Evolutionary conservation across 2,113 vertebrate species (phyloP).

Genomic region (Ciconia stormi): DNA sequence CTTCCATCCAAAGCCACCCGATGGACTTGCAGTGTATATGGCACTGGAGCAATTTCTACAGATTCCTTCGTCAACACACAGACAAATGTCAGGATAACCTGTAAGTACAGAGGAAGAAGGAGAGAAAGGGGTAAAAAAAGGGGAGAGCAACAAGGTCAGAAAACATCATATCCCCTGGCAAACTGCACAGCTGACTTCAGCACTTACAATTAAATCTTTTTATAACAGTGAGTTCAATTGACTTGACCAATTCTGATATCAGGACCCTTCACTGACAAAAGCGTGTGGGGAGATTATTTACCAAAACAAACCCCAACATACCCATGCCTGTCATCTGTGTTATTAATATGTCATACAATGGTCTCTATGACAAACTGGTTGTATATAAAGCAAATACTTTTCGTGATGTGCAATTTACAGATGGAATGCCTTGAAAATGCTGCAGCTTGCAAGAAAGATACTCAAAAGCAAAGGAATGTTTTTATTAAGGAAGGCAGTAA

Average conservation of each 20-base stretch:
- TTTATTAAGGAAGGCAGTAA: not conserved
- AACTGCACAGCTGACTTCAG: not conserved
- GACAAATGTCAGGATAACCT: slow-evolving; percentile 46
- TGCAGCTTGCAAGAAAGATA: not conserved
- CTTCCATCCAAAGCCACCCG: not conserved
- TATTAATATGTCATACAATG: not conserved
- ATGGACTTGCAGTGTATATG: not conserved
- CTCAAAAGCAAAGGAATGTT: not conserved
- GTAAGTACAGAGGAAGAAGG: not conserved
- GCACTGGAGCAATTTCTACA: not conserved
- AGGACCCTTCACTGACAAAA: not conserved
- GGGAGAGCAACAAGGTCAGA: not conserved
- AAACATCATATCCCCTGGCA: not conserved
- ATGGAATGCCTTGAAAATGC: not conserved
- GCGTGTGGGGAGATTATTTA: not conserved
- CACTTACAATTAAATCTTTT: not conserved
- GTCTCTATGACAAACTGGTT: not conserved
- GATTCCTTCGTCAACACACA: slow-evolving; percentile 4
- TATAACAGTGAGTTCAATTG: not conserved
- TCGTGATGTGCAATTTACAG: not conserved
- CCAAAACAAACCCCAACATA: not conserved
- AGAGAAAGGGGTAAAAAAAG: not conserved
- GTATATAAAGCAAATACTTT: not conserved
- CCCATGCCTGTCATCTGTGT: not conserved
- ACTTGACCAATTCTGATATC: not conserved